Evolutionary conservation across 1,140 invertebrate species (phyloP), one percentile per base, ranked within the genome.

Genomic region (Hesperophylax magnus): DNA sequence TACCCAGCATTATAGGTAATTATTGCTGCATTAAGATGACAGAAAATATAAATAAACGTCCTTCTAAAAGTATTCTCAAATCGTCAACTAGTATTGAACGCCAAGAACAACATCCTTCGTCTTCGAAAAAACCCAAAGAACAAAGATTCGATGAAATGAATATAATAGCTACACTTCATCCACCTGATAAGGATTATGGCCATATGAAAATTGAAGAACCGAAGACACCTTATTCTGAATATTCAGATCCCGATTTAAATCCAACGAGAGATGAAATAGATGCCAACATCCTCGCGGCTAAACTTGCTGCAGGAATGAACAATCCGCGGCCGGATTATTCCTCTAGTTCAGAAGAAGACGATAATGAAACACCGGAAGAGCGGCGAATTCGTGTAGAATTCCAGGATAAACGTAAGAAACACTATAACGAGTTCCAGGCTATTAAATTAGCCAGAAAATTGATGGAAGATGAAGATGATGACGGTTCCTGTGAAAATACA

Each of bases 161-260:
- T 90, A 99, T 99, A 82, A 92, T 99, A 85, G 97, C 98, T 78
- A 99, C 99, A 5, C 93, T 98, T 86, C 98, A 99, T 92, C 98
- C 98, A 56, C 90, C 96, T 34, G 98, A 98, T 87, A 99, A 99
- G 91, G 98, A 99, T 91, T 99, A 99, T 90, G 98, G 98, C 11
- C 97, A 98, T 86, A 99, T 99, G 97, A 99, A 99, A 92, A 98
- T 99, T 77, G 97, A 99, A 86, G 98, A 99, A 89, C 97, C 98
- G 53, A 97, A 98, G 91, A 99, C 99, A 11, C 99, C 98, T 2
- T 99, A 95, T 86, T 89, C 88, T 7, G 89, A 90, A 82, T 82
- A 80, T 65, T 96, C 94, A 87, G 93, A 94, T 78, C 92, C 93
- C 47, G 94, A 95, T 79, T 90, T 91, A 53, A 92, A 94, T 79